A percentile compares a stretch with the other conserved stretches of the same genome.
These are phyloP conservation scores for Paedocypris sp. DNA, from an alignment of 2,113 vertebrate genomes.

Conservation along the genomic window DNA sequence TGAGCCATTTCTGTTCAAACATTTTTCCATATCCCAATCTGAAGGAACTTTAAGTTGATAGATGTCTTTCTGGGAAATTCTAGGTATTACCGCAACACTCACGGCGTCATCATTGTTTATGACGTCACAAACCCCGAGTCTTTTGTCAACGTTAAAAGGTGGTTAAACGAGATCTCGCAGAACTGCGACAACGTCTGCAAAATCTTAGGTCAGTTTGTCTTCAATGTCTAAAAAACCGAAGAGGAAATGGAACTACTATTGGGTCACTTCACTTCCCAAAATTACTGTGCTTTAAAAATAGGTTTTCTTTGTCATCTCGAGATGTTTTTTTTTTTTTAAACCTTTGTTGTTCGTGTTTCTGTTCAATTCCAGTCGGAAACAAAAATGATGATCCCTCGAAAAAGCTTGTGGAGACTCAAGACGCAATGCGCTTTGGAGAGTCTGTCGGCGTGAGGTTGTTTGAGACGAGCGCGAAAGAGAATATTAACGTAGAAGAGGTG, in stretches of 20 bases:
- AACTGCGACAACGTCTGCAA: slow-evolving; percentile 76
- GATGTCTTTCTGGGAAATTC: background rate
- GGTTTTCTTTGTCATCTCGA: background rate
- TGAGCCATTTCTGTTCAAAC: slow-evolving; percentile 33
- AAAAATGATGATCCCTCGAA: slow-evolving; percentile 66
- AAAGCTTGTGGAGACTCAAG: slow-evolving; percentile 62
- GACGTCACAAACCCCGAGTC: slow-evolving; percentile 76
- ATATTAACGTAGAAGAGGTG: slow-evolving; percentile 75
- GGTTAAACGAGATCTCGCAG: slow-evolving; percentile 73
- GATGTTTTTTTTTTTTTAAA: background rate
- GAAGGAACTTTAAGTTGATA: no score
- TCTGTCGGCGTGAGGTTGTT: slow-evolving; percentile 65
- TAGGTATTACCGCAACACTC: slow-evolving; percentile 77
- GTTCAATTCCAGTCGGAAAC: slow-evolving; percentile 61
- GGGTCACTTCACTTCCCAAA: background rate
- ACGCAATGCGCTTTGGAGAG: slow-evolving; percentile 66
- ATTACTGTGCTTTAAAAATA: background rate
- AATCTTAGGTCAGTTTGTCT: slow-evolving; percentile 59
- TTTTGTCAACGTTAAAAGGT: slow-evolving; percentile 71
- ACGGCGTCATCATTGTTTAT: slow-evolving; percentile 74
- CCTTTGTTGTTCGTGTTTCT: background rate
- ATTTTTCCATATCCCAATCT: no score
- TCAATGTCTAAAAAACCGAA: no score
- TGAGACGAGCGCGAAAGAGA: slow-evolving; percentile 76
- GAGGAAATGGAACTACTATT: background rate